Base-by-base conservation (phyloP, 2,888 invertebrate species). In the Hedya salicella region DNA sequence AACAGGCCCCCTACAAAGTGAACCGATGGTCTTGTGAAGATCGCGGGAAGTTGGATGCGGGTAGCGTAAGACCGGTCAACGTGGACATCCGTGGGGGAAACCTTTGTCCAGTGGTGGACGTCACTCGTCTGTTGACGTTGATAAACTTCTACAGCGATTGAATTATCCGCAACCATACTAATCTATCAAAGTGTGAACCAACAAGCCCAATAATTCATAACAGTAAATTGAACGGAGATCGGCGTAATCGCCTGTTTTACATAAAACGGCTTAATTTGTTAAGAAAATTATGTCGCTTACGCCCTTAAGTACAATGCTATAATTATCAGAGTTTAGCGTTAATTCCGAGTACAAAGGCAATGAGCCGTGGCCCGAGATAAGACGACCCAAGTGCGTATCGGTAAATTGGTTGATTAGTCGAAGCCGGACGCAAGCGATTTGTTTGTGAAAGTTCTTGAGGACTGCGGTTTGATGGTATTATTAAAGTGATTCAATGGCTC, bases 341-440 rank as follows among this genome's bases (percentile, higher is more conserved):
- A 83, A 65, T 46, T 46, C 46, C 21, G 52, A 21, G 79, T 81
- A 86, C 81, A 78, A 78, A 83, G 67, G 75, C 86, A 83, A 82
- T 85, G 83, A 82, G 86, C 82, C 84, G 84, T 80, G 74, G 62
- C 69, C 64, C 62, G 68, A 81, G 85, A 87, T 87, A 86, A 85
- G 79, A 70, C 77, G 78, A 76, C 67, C 54, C 59, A 69, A 68
- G 59, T 53, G 56, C 30, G 65, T 62, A 52, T 25, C 40, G 42
- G 21, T 19, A 30, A 57, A 32, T 57, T 30, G 56, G 32, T 65
- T 14, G 4, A 14, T 13, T 57, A 13, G 17, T 39, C 39, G 46
- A 17, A 48, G 13, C 56, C 46, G 49, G 17, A 39, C 53, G 56
- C 19, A n/a, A 8, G 56, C 56, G 42, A 63, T 40, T 57, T 63